Base-by-base conservation (phyloP, 2,113 vertebrate genomes). In the Platichthys flesus region DNA sequence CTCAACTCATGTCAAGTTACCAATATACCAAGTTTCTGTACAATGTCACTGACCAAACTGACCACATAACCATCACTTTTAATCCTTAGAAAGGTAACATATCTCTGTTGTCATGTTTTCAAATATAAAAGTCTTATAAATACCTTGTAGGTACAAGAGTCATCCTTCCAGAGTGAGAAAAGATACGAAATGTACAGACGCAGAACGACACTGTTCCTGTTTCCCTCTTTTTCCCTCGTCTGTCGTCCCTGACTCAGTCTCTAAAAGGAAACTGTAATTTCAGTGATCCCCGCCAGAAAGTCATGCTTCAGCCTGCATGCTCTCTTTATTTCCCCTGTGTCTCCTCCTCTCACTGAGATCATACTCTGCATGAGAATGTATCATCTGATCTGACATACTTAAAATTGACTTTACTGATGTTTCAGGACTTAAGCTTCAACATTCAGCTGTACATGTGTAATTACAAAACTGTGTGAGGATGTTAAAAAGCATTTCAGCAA, bases 141-240 rank as follows among this genome's bases (percentile, higher is more conserved):
- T 87, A 93, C 92, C 86, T 89, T 62, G 88, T 88, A 12, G 87
- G 57, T 51, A 65, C 77, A 68, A 74, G 28, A 83, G 82, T 68
- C 88, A 91, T 93, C 59, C 45, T 23, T 86, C 59, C 47, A 74
- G 64, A 55, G 45, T 77, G 15, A 18, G 15, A 85, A 75, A 73
- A 85, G 65, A 80, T 79, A 79, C 74, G 60, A 61, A 64, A 59
- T 52, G 35, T 70, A 65, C 69, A 86, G 85, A 82, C 67, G 68
- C 18, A 51, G 3, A 5, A 4, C 37, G 35, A 5, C 61, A 35
- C 69, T 69, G 61, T 54, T 54, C 10, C 12, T 66, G 67, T 70
- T 40, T 40, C 45, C n/a, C 64, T 77, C 71, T 26, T 67, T 72
- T 45, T 60, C 79, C 75, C 62, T 65, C 14, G 66, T 74, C 57